phyloP scores from a whole-genome alignment of 2,113 vertebrate genomes.

The Monopterus albus region DNA sequence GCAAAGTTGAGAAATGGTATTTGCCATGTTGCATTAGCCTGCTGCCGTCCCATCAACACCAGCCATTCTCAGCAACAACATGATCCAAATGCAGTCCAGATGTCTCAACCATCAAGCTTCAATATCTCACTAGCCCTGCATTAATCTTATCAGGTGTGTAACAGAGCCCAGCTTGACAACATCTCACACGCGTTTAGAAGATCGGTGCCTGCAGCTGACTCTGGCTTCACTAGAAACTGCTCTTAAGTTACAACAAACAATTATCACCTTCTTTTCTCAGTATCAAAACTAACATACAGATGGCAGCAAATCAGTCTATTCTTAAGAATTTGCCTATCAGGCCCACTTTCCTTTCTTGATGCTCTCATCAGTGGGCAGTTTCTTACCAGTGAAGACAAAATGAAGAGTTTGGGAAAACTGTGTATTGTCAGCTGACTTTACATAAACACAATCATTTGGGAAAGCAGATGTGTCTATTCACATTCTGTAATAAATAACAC shows the following conservation, averaged over 20 bases:
- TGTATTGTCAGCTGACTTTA: not conserved
- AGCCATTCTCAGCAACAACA: constrained; percentile 79
- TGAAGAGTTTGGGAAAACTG: not conserved
- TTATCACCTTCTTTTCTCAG: too few relatives aligned
- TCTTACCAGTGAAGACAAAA: not conserved
- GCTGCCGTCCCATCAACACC: constrained; percentile 76
- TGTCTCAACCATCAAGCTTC: constrained; percentile 76
- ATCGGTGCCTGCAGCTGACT: constrained; percentile 65
- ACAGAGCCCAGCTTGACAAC: constrained; percentile 80
- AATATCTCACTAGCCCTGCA: constrained; percentile 78
- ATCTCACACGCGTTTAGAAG: constrained; percentile 60
- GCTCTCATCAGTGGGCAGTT: not conserved
- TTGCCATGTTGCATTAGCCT: constrained; percentile 75
- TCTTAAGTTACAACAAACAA: too few relatives aligned
- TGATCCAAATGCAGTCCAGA: constrained; percentile 83
- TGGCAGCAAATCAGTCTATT: not conserved
- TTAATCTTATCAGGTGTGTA: constrained; percentile 80
- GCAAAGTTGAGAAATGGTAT: constrained; percentile 65
- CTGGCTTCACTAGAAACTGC: constrained; percentile 34
- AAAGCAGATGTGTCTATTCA: constrained; percentile 52
- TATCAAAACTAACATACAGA: not conserved
- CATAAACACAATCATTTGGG: constrained; percentile 12
- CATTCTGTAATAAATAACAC: constrained; percentile 6
- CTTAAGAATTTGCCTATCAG: not conserved
- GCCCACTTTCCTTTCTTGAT: not conserved